Base-by-base conservation (phyloP, 2,113 vertebrate genomes). In the Percopsis transmontana region DNA sequence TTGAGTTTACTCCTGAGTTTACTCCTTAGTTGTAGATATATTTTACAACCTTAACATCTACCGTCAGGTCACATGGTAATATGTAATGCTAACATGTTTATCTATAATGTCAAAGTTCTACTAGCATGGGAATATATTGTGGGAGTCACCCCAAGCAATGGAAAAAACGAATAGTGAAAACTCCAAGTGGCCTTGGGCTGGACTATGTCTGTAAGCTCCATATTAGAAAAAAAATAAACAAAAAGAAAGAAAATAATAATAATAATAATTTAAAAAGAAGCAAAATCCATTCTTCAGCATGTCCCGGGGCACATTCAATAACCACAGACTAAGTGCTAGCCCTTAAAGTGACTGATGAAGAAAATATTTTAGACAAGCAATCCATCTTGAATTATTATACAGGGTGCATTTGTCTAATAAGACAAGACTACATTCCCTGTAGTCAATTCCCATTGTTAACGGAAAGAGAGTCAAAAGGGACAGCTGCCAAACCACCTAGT, bases 401-500 rank as follows among this genome's bases (percentile, higher is more conserved):
- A 70, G 72, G 64, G 72, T 20, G 67, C 67, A 64, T 79, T 82
- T 76, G 62, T 23, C 55, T 53, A 57, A 58, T 62, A 69, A 70
- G 72, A 77, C 71, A 66, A 74, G 70, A 67, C 74, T 42, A 19
- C 51, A 50, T 82, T 85, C 72, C 76, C 70, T 5, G n/a, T 40
- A 76, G 68, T 80, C 68, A 48, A 33, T 74, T 85, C 79, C 73
- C 64, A 50, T 61, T 58, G 74, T 48, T 33, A 71, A 70, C n/a
- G n/a, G n/a, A 50, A 18, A 18, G 48, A 50, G 48, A 50, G 48
- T n/a, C 15, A 19, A 18, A 50, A 15, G 18, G 48, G 74, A 79
- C 70, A 71, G 71, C 79, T 77, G 81, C 73, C 79, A 76, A 69
- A 56, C 59, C 57, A 15, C 16, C 58, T 78, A 76, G 45, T 58